Percentiles rank a stretch among this genome's conserved stretches.
Conservation (phyloP, 2,888 invertebrate genomes). For the Bombylius major region DNA sequence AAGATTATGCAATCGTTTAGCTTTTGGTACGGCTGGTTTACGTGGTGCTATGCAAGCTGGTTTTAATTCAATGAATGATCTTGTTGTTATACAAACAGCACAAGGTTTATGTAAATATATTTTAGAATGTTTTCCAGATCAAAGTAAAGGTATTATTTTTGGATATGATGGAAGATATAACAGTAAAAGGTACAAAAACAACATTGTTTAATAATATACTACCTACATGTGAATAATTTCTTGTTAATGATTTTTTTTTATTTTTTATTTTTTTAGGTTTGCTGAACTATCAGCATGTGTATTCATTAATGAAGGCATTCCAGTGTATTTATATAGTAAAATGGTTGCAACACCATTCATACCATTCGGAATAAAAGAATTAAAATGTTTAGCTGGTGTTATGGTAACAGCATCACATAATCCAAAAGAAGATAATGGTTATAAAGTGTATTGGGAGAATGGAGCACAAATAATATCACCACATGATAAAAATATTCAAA, state of each 20-base stretch:
- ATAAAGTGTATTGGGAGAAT: slow-evolving; percentile 94
- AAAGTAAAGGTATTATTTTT: slow-evolving; percentile 60
- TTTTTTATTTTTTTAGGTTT: slow-evolving; percentile 48
- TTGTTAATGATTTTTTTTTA: not conserved
- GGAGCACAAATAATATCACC: slow-evolving; percentile 92
- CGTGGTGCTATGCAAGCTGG: slow-evolving; percentile 89
- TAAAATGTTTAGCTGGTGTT: slow-evolving; percentile 68
- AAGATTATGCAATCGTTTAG: slow-evolving; percentile 56
- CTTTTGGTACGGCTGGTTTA: slow-evolving; percentile 89
- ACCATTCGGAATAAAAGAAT: slow-evolving; percentile 66
- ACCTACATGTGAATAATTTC: too few species aligned
- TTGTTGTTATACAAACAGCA: slow-evolving; percentile 89
- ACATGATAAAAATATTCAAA: slow-evolving; percentile 76
- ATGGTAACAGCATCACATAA: slow-evolving; percentile 96
- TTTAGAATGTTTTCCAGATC: slow-evolving; percentile 42
- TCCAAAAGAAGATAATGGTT: slow-evolving; percentile 92
- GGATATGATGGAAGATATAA: slow-evolving; percentile 91
- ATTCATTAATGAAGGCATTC: slow-evolving; percentile 60
- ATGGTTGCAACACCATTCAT: slow-evolving; percentile 89
- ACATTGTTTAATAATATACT: too few species aligned
- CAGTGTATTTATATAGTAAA: slow-evolving; percentile 66
- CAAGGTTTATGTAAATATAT: slow-evolving; percentile 79
- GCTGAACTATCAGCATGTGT: slow-evolving; percentile 78
- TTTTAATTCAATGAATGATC: slow-evolving; percentile 87
- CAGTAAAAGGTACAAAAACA: slow-evolving; percentile 58